Evolutionary conservation across 2,113 vertebrate genomes (phyloP).

Genomic region (Spermophilus dauricus): DNA sequence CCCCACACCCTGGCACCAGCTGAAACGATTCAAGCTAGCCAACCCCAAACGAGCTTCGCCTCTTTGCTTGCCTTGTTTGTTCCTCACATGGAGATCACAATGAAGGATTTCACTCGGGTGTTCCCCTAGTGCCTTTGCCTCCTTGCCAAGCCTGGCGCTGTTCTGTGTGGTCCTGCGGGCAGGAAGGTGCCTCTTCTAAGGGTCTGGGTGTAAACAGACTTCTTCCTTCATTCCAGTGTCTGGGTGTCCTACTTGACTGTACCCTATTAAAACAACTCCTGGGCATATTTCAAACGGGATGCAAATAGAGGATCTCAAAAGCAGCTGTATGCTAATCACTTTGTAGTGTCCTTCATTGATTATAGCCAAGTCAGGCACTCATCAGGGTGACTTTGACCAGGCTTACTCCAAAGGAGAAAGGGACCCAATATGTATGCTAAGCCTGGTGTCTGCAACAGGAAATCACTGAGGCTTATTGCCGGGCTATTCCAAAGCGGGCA

Average conservation of each 20-base stretch:
- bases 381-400: not conserved
- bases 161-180: accelerated
- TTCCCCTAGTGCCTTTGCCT: not conserved
- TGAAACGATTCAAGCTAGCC: not conserved
- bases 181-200: accelerated
- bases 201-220: not conserved
- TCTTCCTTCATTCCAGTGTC: not conserved
- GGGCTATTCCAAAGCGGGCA: not conserved
- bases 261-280: not conserved
- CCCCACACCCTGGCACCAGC: accelerated
- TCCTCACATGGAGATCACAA: not conserved
- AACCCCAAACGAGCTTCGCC: not conserved
- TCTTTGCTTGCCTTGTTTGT: not conserved
- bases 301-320: not conserved
- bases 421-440: not conserved
- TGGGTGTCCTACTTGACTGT: not conserved
- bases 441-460: not conserved
- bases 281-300: not conserved
- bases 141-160: not conserved
- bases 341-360: not conserved
- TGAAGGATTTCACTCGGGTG: accelerated
- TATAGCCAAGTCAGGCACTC: not conserved
- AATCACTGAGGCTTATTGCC: not conserved
- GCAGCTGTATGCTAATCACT: not conserved
- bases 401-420: not conserved